Base-by-base conservation (phyloP, 2,797 vertebrate species). In the Hybognathus amarus region DNA sequence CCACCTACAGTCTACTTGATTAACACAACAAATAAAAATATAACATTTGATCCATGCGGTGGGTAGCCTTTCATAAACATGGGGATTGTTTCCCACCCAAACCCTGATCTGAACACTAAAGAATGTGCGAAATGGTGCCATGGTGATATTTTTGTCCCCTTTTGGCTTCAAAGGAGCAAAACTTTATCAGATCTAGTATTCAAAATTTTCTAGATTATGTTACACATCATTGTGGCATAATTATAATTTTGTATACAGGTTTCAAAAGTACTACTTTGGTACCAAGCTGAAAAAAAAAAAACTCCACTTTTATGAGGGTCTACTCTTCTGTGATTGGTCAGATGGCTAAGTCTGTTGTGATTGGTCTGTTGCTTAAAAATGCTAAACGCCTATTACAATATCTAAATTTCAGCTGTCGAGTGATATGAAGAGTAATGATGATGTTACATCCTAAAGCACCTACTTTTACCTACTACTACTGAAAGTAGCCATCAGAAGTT, bases 71-170 rank as follows among this genome's bases (percentile, higher is more conserved):
- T 66, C 45, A 74, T 50, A 63, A 17, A 27, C 20, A 38, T 33
- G 8, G 8, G 15, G 47, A 83, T 40, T 30, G 9, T 54, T 77
- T 66, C 24, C 59, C 71, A 24, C 59, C 71, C 71, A 82, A 82
- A 56, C 63, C 47, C 33, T n/a, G 18, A 61, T 80, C 38, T 17
- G 33, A 56, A 56, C 5, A 1, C 30, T 33, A 12, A 40, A 59
- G 52, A 80, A 59, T 61, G 54, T 33, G 77, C 27, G 11, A 74
- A 74, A 6, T 56, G 50, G 17, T 54, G 52, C 18, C 52, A 70
- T 45, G 18, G 68, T 47, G 8, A 69, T 40, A 56, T 80, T 40
- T n/a, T 15, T 24, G 24, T 42, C 36, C 38, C 0, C 11, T 22
- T 79, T 69, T 42, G 24, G 30, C 27, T 81, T 71, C 7, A 45